Percentiles rank a stretch among this genome's conserved stretches.
phyloP scores from a whole-genome alignment of 2,888 invertebrate species.

The Lithophane ornitopus region DNA sequence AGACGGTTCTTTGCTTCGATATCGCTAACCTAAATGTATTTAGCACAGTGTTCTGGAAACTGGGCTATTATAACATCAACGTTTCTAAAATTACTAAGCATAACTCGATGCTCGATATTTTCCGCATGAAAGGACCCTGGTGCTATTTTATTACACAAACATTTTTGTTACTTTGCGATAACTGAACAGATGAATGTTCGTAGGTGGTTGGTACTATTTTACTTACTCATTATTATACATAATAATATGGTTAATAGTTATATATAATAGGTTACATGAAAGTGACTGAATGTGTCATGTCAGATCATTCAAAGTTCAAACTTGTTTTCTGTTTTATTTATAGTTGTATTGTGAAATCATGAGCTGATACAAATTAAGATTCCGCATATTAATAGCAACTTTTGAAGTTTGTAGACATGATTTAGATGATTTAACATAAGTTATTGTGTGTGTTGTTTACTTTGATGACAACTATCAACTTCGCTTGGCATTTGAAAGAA shows the following conservation, averaged over 20 bases:
- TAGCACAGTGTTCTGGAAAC: conserved; percentile 57
- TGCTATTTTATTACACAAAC: background rate
- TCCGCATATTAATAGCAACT: too few species aligned
- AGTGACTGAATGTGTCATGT: too few species aligned
- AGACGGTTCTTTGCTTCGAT: conserved; percentile 34
- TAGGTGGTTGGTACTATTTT: too few species aligned
- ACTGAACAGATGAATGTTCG: background rate
- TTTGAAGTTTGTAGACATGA: background rate
- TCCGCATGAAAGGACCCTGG: conserved; percentile 10
- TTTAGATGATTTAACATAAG: background rate
- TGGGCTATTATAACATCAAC: conserved; percentile 56
- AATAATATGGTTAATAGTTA: too few species aligned
- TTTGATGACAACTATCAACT: background rate
- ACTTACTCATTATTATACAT: too few species aligned
- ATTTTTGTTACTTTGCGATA: background rate
- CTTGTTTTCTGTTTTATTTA: too few species aligned
- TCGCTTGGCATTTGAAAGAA: background rate
- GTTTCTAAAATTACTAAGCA: conserved; percentile 58
- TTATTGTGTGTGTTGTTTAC: background rate
- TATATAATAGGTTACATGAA: too few species aligned
- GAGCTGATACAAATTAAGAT: too few species aligned
- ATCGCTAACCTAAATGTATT: conserved; percentile 56
- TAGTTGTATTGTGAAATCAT: too few species aligned
- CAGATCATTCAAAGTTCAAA: too few species aligned
- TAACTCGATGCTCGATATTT: conserved; percentile 43